phyloP scores from a whole-genome alignment of 2,797 vertebrate genomes.

The Takifugu ocellatus region DNA sequence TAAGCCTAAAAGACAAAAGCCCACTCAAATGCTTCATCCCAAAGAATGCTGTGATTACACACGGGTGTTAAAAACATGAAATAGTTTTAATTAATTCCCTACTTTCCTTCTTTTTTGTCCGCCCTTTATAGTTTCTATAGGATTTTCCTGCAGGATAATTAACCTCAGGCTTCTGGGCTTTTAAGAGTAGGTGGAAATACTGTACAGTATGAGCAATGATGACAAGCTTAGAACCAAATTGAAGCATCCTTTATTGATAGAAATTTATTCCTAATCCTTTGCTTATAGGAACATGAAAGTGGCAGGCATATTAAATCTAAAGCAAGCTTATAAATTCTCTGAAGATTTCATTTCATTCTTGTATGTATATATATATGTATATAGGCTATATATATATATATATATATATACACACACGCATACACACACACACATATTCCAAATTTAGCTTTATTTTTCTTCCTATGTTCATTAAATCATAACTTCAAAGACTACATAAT shows the following conservation, averaged over 20 bases:
- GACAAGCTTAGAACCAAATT: slow-evolving; percentile 38
- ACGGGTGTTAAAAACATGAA: slow-evolving; percentile 16
- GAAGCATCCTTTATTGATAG: slow-evolving; percentile 49
- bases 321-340: slow-evolving; percentile 31
- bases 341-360: slow-evolving; percentile 7
- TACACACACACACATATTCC: neutral
- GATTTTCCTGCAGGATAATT: slow-evolving; percentile 28
- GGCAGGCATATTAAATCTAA: slow-evolving; percentile 29
- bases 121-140: slow-evolving; percentile 9
- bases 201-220: slow-evolving; percentile 24
- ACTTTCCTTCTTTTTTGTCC: slow-evolving; percentile 2
- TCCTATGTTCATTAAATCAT: neutral
- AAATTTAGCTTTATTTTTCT: neutral
- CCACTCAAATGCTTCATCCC: slow-evolving; percentile 35
- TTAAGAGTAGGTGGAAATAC: slow-evolving; percentile 30
- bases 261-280: slow-evolving; percentile 45
- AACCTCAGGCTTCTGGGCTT: slow-evolving; percentile 27
- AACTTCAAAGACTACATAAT: neutral
- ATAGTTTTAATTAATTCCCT: slow-evolving; percentile 30
- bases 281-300: slow-evolving; percentile 31
- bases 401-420: too few species aligned
- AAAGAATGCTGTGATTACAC: slow-evolving; percentile 27
- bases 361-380: too few species aligned
- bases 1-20: slow-evolving; percentile 24
- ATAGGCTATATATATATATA: too few species aligned